Conservation (phyloP, 2,888 invertebrate species). For the Epinotia bilunana region DNA sequence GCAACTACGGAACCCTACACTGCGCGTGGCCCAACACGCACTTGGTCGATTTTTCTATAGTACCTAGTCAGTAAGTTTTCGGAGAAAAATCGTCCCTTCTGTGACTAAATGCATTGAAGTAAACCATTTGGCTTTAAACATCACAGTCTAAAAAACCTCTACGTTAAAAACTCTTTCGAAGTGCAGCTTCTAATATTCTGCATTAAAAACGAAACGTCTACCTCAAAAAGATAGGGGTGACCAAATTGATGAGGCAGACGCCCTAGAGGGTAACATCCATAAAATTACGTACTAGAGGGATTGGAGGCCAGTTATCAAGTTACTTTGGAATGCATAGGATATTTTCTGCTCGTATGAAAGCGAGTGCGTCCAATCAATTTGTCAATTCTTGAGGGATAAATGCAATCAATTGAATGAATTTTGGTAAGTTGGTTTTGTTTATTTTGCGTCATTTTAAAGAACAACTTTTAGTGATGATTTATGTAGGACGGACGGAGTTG, state of each 20-base stretch:
- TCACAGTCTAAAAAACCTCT: slow-evolving; percentile 46
- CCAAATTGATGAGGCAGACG: slow-evolving; percentile 60
- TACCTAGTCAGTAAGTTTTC: background rate
- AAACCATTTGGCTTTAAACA: slow-evolving; percentile 46
- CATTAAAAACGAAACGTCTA: background rate
- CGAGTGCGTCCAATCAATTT: slow-evolving; percentile 60
- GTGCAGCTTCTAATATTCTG: background rate
- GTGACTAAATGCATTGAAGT: slow-evolving; percentile 1
- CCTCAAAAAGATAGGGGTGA: slow-evolving; percentile 51
- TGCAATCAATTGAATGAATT: slow-evolving; percentile 35
- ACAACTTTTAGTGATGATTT: background rate
- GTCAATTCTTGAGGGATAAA: slow-evolving; percentile 53
- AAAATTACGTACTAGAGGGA: slow-evolving; percentile 69
- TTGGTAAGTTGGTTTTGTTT: background rate
- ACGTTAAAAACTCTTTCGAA: background rate
- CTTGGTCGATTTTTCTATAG: too few relatives aligned
- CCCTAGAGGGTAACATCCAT: slow-evolving; percentile 64
- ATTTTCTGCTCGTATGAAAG: slow-evolving; percentile 64
- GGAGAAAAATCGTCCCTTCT: background rate
- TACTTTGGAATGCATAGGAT: slow-evolving; percentile 75
- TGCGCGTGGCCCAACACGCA: too few relatives aligned
- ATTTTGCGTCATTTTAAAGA: background rate
- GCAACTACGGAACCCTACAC: too few relatives aligned
- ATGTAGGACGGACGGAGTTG: background rate
- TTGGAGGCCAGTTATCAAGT: slow-evolving; percentile 70